Evolutionary conservation across 1,140 invertebrate genomes (phyloP).

Genomic region (Saccostrea glomerata): DNA sequence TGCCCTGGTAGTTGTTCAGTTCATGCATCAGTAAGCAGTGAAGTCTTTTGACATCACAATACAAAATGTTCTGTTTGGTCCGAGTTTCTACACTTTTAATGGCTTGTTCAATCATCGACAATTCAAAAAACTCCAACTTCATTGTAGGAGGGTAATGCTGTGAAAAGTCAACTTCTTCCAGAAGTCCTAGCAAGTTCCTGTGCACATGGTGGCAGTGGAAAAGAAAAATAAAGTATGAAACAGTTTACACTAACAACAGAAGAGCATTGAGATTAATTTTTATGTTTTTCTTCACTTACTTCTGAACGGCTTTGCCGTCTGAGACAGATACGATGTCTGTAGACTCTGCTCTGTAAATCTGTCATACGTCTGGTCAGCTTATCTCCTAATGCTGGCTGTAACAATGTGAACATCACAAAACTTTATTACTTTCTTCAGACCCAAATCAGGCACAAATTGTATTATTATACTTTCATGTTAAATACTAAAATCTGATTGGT

Average conservation of each 20-base stretch:
- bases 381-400: slow-evolving; percentile 43
- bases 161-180: slow-evolving; percentile 84
- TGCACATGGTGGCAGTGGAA: slow-evolving; percentile 71
- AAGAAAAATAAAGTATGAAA: not conserved
- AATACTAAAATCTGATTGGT: too few relatives aligned
- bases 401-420: not conserved
- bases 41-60: slow-evolving; percentile 71
- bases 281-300: slow-evolving; percentile 16
- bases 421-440: not conserved
- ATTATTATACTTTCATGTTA: too few relatives aligned
- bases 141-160: slow-evolving; percentile 80
- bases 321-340: slow-evolving; percentile 43
- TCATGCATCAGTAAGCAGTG: slow-evolving; percentile 73
- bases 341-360: slow-evolving; percentile 47
- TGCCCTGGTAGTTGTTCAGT: slow-evolving; percentile 73
- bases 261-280: too few relatives aligned
- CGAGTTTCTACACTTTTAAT: slow-evolving; percentile 63
- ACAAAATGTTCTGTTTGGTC: slow-evolving; percentile 67
- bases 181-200: slow-evolving; percentile 81
- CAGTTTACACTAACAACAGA: too few relatives aligned
- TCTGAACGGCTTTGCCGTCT: slow-evolving; percentile 37
- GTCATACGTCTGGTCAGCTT: slow-evolving; percentile 48
- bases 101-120: slow-evolving; percentile 81
- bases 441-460: too few relatives aligned
- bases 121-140: slow-evolving; percentile 86